phyloP scores from a whole-genome alignment of 2,113 vertebrate genomes.

The Sialia sialis region DNA sequence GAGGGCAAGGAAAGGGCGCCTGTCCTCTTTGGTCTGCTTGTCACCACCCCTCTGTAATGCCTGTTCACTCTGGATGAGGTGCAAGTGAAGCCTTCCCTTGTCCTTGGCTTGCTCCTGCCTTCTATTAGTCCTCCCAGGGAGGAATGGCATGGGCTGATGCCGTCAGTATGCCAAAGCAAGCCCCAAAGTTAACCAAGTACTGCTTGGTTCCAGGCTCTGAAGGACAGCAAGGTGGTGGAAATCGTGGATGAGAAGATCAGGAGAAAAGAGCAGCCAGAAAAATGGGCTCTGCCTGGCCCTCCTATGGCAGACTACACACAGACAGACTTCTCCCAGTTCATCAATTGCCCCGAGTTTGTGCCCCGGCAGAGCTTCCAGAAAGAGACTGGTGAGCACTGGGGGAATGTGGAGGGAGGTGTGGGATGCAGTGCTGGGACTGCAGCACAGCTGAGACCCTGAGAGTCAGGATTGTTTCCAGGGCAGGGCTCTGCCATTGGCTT shows the following conservation, averaged over 20 bases:
- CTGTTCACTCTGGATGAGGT: not conserved
- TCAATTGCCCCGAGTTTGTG: slow-evolving; percentile 95
- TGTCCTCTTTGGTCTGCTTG: not conserved
- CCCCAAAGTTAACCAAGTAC: not conserved
- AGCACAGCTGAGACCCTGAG: not conserved
- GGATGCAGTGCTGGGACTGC: not conserved
- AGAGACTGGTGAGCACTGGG: slow-evolving; percentile 74
- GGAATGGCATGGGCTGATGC: not conserved
- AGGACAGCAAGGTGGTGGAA: slow-evolving; percentile 95
- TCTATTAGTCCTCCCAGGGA: not conserved
- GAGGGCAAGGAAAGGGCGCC: not conserved
- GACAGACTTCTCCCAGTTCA: slow-evolving; percentile 93
- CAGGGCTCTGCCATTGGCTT: not conserved
- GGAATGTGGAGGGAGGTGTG: not conserved
- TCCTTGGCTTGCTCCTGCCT: not conserved
- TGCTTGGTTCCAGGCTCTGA: slow-evolving; percentile 78
- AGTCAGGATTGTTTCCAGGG: not conserved
- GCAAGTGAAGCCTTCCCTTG: not conserved
- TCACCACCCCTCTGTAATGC: not conserved
- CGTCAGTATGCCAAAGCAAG: rapidly evolving
- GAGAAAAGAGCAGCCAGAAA: slow-evolving; percentile 89
- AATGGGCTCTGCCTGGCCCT: slow-evolving; percentile 94
- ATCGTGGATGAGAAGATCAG: slow-evolving; percentile 93
- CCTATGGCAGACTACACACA: slow-evolving; percentile 81
- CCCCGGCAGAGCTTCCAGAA: slow-evolving; percentile 86